A percentile compares a stretch with the other conserved stretches of the same genome.
Conservation (phyloP, 2,888 invertebrate genomes). For the Hofmannophila pseudospretella region DNA sequence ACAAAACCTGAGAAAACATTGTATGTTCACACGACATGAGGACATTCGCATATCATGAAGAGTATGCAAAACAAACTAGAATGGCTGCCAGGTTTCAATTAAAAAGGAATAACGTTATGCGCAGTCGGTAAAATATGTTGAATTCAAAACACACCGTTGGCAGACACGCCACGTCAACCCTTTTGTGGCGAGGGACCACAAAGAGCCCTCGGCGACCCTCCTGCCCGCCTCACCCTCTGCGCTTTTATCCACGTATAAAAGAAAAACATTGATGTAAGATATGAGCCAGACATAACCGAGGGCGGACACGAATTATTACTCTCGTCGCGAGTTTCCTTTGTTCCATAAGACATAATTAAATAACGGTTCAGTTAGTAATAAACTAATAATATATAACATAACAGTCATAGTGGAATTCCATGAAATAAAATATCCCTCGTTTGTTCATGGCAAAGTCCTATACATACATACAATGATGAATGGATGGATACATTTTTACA, state of each 20-base stretch:
- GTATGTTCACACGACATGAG: no score
- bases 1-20: no score
- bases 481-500: constrained; percentile 8
- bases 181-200: constrained; percentile 44
- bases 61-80: constrained; percentile 2
- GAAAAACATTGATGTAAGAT: constrained; percentile 59
- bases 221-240: constrained; percentile 28
- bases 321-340: constrained; percentile 34
- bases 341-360: constrained; percentile 27
- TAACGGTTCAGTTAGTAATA: constrained; percentile 18
- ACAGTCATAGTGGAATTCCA: constrained; percentile 9
- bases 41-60: no score
- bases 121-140: constrained; percentile 18
- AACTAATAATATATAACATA: no score
- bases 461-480: constrained; percentile 11
- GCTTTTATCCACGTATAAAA: constrained; percentile 47
- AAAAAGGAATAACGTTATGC: constrained; percentile 29
- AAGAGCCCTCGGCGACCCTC: constrained; percentile 41
- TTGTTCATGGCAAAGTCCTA: constrained; percentile 4
- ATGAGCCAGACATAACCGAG: constrained; percentile 39
- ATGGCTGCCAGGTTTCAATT: constrained; percentile 30
- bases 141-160: constrained; percentile 16
- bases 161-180: constrained; percentile 47
- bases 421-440: constrained; percentile 6
- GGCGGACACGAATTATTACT: constrained; percentile 44